Evolutionary conservation across 2,113 vertebrate species (phyloP).

Genomic region (Damaliscus lunatus): DNA sequence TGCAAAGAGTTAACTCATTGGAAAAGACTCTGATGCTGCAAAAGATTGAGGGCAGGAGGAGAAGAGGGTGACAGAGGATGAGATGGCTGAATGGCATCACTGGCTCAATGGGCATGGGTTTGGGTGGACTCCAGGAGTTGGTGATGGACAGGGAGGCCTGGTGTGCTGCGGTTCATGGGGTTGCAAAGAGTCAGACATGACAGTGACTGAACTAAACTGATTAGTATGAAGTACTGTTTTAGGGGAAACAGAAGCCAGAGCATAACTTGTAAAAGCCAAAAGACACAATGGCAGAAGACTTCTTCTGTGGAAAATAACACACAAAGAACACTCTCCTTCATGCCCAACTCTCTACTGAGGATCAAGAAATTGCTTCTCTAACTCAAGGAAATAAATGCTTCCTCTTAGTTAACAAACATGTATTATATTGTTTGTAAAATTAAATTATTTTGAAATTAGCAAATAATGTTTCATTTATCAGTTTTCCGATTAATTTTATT

Average conservation of each 20-base stretch:
- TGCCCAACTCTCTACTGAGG: background rate
- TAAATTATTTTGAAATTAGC: background rate
- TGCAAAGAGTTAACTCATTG: too few species aligned
- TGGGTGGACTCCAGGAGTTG: background rate
- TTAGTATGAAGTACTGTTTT: background rate
- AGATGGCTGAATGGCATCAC: too few species aligned
- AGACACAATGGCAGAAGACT: background rate
- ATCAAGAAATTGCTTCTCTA: background rate
- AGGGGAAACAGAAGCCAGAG: background rate
- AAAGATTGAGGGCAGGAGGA: too few species aligned
- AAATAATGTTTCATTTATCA: background rate
- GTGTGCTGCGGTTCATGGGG: fast-evolving
- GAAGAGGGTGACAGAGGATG: fast-evolving
- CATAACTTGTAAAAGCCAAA: background rate
- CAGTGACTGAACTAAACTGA: background rate
- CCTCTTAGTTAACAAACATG: background rate
- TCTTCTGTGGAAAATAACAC: background rate
- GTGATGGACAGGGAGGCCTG: background rate
- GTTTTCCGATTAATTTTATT: background rate
- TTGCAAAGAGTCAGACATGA: background rate
- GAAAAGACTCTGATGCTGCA: too few species aligned
- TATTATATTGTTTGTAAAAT: background rate
- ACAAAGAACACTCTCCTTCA: background rate
- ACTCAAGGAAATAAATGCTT: background rate
- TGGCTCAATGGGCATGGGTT: too few species aligned